Conservation (phyloP, 2,113 vertebrate genomes). For the Cricetomys ansorgei region DNA sequence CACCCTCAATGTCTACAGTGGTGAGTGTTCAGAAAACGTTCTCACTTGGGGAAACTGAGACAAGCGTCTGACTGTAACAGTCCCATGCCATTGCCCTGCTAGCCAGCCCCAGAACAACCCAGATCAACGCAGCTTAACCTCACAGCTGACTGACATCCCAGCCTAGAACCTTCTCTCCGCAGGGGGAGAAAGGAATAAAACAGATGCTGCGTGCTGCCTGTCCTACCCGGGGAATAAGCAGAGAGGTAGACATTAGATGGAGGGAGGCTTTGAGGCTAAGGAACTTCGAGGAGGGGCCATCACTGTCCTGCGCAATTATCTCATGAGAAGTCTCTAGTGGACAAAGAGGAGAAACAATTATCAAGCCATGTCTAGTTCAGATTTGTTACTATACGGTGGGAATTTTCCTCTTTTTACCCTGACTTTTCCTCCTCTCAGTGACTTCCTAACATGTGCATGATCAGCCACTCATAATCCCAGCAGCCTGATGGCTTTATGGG, state of each 20-base stretch:
- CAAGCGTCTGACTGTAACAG: rapidly evolving
- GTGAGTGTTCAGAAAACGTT: conserved; percentile 56
- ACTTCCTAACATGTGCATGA: background rate
- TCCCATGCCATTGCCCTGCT: too few relatives aligned
- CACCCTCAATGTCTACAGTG: conserved; percentile 61
- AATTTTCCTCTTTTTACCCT: background rate
- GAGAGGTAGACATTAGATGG: background rate
- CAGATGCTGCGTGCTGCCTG: rapidly evolving
- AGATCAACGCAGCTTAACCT: background rate
- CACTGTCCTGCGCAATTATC: background rate
- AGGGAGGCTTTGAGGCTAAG: background rate
- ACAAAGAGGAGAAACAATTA: background rate
- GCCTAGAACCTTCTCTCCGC: background rate
- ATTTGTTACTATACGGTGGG: background rate
- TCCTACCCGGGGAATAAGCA: too few relatives aligned
- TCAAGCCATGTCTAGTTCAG: background rate
- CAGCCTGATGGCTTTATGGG: background rate
- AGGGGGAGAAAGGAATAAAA: background rate
- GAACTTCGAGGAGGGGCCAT: background rate
- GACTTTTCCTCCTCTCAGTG: background rate
- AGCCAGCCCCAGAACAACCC: background rate
- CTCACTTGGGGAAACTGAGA: background rate
- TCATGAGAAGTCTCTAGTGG: background rate
- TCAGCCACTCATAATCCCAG: background rate
- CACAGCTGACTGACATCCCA: background rate